These are phyloP conservation scores for Microdon myrmicae DNA, from an alignment of 2,888 invertebrate genomes.

Conservation along the genomic window DNA sequence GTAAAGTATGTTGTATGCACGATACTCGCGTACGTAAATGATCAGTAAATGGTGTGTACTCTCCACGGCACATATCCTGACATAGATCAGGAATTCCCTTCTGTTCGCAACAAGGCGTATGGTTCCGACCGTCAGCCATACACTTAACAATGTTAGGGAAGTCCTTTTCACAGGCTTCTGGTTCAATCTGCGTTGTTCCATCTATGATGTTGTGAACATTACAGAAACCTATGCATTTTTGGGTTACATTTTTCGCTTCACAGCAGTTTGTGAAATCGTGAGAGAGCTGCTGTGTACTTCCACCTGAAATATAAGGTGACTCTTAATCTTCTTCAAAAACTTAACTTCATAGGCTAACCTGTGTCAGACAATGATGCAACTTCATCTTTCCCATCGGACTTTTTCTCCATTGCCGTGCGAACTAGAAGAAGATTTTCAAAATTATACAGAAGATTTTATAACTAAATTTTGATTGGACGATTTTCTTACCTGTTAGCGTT, in stretches of 20 bases:
- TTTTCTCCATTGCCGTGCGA: no score
- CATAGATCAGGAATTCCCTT: conserved; percentile 86
- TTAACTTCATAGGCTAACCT: no score
- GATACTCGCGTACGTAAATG: conserved; percentile 86
- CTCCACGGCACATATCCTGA: conserved; percentile 85
- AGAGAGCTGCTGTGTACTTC: conserved; percentile 67
- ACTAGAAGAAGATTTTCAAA: background rate
- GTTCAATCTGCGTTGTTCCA: conserved; percentile 82
- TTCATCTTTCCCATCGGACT: no score
- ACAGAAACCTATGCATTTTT: conserved; percentile 82
- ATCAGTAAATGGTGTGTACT: conserved; percentile 85
- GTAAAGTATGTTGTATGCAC: conserved; percentile 83
- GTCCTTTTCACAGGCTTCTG: conserved; percentile 82
- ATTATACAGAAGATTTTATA: no score
- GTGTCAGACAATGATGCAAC: no score
- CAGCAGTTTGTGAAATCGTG: conserved; percentile 89
- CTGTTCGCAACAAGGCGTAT: conserved; percentile 84
- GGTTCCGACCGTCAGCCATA: conserved; percentile 85
- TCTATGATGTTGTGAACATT: conserved; percentile 81
- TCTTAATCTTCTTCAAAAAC: no score
- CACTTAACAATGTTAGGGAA: conserved; percentile 83
- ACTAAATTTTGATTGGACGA: no score
- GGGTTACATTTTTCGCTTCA: conserved; percentile 75
- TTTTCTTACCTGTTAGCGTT: conserved; percentile 75
- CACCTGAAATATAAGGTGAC: no score